Evolutionary conservation across 2,888 invertebrate genomes (phyloP).

Genomic region (Amphipyra tragopoginis): DNA sequence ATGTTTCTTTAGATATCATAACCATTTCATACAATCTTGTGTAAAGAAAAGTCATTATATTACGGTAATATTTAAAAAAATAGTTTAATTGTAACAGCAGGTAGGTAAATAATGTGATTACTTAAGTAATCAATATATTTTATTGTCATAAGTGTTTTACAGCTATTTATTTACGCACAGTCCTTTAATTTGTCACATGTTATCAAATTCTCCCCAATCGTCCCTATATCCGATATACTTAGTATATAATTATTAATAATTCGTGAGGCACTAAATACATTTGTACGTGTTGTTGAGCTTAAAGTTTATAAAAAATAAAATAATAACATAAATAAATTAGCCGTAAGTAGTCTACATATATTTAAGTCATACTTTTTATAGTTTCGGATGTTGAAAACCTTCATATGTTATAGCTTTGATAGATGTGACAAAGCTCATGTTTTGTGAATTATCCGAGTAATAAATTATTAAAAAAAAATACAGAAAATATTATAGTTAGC

Average conservation of each 20-base stretch:
- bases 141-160: too few relatives aligned
- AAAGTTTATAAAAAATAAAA: constrained; percentile 53
- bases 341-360: constrained; percentile 24
- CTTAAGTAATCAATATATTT: too few relatives aligned
- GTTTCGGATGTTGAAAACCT: constrained; percentile 30
- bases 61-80: too few relatives aligned
- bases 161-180: too few relatives aligned
- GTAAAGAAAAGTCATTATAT: too few relatives aligned
- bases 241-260: constrained; percentile 32
- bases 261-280: constrained; percentile 65
- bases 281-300: constrained; percentile 64
- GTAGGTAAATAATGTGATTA: too few relatives aligned
- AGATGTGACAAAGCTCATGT: constrained; percentile 24
- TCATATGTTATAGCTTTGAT: constrained; percentile 34
- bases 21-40: too few relatives aligned
- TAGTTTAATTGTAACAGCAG: too few relatives aligned
- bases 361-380: constrained; percentile 42
- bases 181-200: constrained; percentile 13
- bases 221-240: constrained; percentile 48
- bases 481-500: constrained; percentile 9
- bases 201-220: constrained; percentile 30
- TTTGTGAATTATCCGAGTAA: constrained; percentile 22
- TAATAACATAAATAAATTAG: constrained; percentile 51
- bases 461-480: constrained; percentile 1
- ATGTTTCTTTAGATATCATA: too few relatives aligned